Conservation (phyloP, 1,140 invertebrate genomes). For the Dendroctonus ponderosae region DNA sequence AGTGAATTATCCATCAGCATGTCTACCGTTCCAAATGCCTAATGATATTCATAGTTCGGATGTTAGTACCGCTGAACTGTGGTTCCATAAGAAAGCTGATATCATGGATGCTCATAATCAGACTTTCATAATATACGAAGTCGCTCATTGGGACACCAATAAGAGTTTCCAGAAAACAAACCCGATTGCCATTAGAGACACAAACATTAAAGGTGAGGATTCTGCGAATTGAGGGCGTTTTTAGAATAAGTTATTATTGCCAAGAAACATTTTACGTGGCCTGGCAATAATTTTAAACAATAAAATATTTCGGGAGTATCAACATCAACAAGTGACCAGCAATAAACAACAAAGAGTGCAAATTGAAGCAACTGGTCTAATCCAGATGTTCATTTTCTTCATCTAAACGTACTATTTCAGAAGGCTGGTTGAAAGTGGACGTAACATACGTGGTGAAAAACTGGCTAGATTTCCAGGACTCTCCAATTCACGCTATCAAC, state of each 20-base stretch:
- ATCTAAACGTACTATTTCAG: slow-evolving; percentile 51
- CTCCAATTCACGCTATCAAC: slow-evolving; percentile 65
- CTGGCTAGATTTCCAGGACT: slow-evolving; percentile 67
- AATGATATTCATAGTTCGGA: slow-evolving; percentile 69
- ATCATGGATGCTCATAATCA: slow-evolving; percentile 60
- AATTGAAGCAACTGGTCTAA: too few relatives aligned
- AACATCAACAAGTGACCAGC: background rate
- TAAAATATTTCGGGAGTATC: background rate
- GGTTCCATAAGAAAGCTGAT: slow-evolving; percentile 73
- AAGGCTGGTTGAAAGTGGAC: slow-evolving; percentile 78
- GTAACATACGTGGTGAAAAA: slow-evolving; percentile 68
- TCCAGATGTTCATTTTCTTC: background rate
- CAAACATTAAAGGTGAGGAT: slow-evolving; percentile 60
- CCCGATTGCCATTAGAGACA: slow-evolving; percentile 71
- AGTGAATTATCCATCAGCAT: slow-evolving; percentile 62
- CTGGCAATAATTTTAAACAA: slow-evolving; percentile 16
- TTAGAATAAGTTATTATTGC: slow-evolving; percentile 3
- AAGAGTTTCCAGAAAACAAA: slow-evolving; percentile 70
- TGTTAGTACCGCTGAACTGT: slow-evolving; percentile 71
- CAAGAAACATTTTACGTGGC: slow-evolving; percentile 9
- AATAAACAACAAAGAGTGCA: too few relatives aligned
- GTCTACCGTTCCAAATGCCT: slow-evolving; percentile 67
- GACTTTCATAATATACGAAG: slow-evolving; percentile 75
- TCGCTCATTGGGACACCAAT: slow-evolving; percentile 71
- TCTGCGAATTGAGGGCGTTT: background rate